Evolutionary conservation across 2,113 vertebrate species (phyloP), one percentile per base, ranked within the genome.

Genomic region (Boleophthalmus pectinirostris): DNA sequence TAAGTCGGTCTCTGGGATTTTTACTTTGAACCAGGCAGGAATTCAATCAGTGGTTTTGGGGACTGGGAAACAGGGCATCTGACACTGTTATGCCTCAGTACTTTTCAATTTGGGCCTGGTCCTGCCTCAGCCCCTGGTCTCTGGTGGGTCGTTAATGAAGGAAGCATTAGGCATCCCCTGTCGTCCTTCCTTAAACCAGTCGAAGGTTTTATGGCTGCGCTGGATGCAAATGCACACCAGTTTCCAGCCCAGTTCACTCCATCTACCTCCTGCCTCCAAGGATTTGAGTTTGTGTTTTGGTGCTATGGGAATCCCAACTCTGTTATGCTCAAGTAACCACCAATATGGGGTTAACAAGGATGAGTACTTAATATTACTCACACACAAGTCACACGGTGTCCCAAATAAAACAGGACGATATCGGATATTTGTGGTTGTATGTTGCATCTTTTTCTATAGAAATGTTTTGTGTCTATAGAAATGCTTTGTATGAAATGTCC

Each of bases 71-170:
- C 82, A 57, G 84, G 85, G 84, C 87, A 86, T 92, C 88, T 73
- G 82, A 89, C 86, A 87, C 87, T 86, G 91, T 85, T 89, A 81
- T 82, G 91, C 90, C 89, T 90, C 83, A 88, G 83, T 87, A 90
- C 90, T 88, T 91, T 91, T 93, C 90, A 92, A 92, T 92, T 93
- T 93, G 82, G 66, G 77, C 70, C 78, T 70, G 85, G 85, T 29
- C 68, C 84, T 81, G 77, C 87, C 76, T 82, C 73, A 82, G 87
- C 82, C 84, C 80, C 53, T 66, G 82, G 88, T 83, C 90, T 82
- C 82, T 80, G 84, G 88, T 73, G 65, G 77, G 74, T 87, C 80
- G 75, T 90, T 92, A 92, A 92, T 90, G 87, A 86, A 90, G 88
- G 87, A 87, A 85, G 90, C 87, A 90, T 91, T 90, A 88, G 82